Evolutionary conservation across 2,113 vertebrate genomes (phyloP).

Genomic region (Myiopsitta monachus): DNA sequence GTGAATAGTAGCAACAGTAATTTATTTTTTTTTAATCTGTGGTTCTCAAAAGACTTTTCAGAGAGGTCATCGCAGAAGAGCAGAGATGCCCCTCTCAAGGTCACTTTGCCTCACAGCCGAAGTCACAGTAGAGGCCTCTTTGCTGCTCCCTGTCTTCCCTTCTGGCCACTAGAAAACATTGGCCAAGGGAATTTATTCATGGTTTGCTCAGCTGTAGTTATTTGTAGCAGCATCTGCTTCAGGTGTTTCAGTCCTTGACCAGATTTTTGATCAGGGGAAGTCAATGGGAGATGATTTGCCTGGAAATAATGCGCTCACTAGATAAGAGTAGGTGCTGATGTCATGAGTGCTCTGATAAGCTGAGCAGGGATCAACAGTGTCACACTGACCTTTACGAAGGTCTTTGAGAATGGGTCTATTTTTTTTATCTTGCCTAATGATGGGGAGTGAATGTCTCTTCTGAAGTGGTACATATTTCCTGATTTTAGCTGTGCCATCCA

Average conservation of each 20-base stretch:
- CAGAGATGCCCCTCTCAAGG: not conserved
- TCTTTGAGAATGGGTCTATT: not conserved
- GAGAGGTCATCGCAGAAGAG: not conserved
- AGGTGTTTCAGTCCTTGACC: fast-evolving
- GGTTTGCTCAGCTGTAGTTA: not conserved
- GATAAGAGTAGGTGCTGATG: not conserved
- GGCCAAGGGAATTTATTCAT: not conserved
- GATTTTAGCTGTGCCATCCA: not conserved
- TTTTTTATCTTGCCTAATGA: not conserved
- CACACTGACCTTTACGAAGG: not conserved
- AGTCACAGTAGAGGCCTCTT: not conserved
- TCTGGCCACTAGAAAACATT: not conserved
- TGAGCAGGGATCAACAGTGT: not conserved
- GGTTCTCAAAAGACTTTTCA: not conserved
- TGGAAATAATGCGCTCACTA: not conserved
- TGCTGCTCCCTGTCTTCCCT: fast-evolving
- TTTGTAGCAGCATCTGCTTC: not conserved
- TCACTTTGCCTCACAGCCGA: fast-evolving
- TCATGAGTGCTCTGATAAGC: not conserved
- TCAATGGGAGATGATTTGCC: not conserved
- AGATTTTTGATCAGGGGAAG: fast-evolving
- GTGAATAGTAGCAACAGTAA: not conserved
- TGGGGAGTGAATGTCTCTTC: not conserved
- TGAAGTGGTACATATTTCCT: fast-evolving
- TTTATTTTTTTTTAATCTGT: not conserved